These are phyloP conservation scores for Darevskia nairensis DNA, from an alignment of 2,797 vertebrate genomes.

Conservation along the genomic window DNA sequence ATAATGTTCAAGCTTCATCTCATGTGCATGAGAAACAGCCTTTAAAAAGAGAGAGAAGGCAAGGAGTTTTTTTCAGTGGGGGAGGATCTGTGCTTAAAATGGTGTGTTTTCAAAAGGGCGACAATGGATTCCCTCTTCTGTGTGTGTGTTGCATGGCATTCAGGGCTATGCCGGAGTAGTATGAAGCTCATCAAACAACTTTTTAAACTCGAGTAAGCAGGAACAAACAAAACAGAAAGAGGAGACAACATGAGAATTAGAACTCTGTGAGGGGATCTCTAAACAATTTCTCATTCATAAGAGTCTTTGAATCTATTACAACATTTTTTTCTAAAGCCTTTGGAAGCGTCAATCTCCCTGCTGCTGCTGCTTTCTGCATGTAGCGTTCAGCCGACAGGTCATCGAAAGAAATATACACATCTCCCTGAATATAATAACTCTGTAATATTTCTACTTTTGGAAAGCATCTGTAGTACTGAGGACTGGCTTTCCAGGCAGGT, in stretches of 20 bases:
- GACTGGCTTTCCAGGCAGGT: neutral
- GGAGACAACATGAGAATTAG: neutral
- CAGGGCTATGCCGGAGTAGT: slow-evolving; percentile 6
- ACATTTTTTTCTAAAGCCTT: slow-evolving; percentile 1
- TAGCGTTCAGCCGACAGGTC: slow-evolving; percentile 42
- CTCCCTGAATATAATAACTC: slow-evolving; percentile 41
- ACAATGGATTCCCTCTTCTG: neutral
- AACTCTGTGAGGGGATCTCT: slow-evolving; percentile 12
- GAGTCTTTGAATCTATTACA: slow-evolving; percentile 15
- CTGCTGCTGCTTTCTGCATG: slow-evolving; percentile 56
- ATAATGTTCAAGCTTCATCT: neutral
- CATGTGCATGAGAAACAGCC: neutral
- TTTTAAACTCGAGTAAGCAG: slow-evolving; percentile 4
- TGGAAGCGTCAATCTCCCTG: slow-evolving; percentile 48
- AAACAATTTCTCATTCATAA: neutral
- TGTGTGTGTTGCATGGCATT: fast-evolving
- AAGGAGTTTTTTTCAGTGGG: neutral
- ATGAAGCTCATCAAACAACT: neutral
- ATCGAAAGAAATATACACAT: slow-evolving; percentile 58
- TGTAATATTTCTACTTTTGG: slow-evolving; percentile 58
- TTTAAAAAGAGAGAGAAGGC: neutral
- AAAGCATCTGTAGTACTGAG: slow-evolving; percentile 34
- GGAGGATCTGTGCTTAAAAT: fast-evolving
- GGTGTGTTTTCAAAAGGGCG: slow-evolving; percentile 13
- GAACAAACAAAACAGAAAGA: neutral